phyloP scores from a whole-genome alignment of 1,140 invertebrate genomes.

The Acromyrmex charruanus region DNA sequence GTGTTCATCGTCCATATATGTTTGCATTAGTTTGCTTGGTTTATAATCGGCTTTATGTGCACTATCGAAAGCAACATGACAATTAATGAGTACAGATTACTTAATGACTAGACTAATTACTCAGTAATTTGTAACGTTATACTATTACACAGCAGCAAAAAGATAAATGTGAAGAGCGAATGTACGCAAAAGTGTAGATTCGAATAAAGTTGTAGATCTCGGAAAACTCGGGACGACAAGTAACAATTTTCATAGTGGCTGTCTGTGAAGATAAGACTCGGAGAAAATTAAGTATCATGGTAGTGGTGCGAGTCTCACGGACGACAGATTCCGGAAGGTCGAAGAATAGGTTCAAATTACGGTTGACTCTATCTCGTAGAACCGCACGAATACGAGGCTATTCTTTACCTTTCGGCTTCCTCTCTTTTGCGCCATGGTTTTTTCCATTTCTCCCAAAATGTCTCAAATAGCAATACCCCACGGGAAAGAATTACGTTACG shows the following conservation, averaged over 20 bases:
- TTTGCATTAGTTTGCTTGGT: neutral
- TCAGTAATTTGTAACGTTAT: neutral
- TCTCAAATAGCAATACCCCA: neutral
- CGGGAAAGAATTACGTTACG: conserved; percentile 42
- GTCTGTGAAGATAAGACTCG: conserved; percentile 19
- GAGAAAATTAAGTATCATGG: conserved; percentile 45
- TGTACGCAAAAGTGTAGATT: neutral
- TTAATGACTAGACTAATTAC: neutral
- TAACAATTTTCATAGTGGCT: conserved; percentile 34
- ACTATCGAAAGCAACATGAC: neutral
- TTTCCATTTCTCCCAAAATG: conserved; percentile 10
- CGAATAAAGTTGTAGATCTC: neutral
- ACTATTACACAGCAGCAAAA: neutral
- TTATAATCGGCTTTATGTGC: neutral
- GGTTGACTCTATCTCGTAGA: conserved; percentile 45
- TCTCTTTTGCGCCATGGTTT: conserved; percentile 2
- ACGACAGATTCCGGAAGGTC: conserved; percentile 45
- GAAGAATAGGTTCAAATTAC: conserved; percentile 67
- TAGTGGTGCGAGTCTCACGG: conserved; percentile 11
- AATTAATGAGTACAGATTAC: neutral
- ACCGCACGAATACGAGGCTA: conserved; percentile 25
- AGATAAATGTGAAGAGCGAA: neutral
- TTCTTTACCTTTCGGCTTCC: conserved; percentile 47
- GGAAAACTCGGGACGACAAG: neutral
- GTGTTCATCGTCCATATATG: neutral